Percentiles rank a stretch among this genome's conserved stretches.
phyloP scores from a whole-genome alignment of 2,888 invertebrate genomes.

The Troides oblongomaculatus region DNA sequence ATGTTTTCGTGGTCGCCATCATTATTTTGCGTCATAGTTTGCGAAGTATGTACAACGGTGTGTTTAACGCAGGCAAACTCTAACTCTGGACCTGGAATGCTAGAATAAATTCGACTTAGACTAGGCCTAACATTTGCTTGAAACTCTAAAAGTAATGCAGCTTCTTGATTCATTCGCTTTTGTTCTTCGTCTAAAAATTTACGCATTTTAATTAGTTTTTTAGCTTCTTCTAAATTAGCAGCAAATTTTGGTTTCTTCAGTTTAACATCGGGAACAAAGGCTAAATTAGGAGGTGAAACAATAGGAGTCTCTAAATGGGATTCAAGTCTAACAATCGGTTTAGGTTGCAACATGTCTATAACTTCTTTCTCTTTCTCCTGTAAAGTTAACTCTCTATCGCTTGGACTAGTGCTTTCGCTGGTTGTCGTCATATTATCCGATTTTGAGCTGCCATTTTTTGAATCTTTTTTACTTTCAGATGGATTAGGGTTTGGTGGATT shows the following conservation, averaged over 20 bases:
- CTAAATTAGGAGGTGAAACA: constrained; percentile 57
- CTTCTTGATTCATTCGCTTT: constrained; percentile 75
- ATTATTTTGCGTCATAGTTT: constrained; percentile 34
- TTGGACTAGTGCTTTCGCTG: constrained; percentile 74
- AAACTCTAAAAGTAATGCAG: constrained; percentile 70
- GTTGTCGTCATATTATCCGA: constrained; percentile 70
- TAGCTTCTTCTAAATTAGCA: constrained; percentile 84
- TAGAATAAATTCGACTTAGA: constrained; percentile 73
- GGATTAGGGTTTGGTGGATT: constrained; percentile 59
- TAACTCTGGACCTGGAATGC: constrained; percentile 71
- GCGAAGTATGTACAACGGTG: constrained; percentile 33
- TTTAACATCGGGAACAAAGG: constrained; percentile 72
- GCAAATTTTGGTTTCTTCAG: constrained; percentile 85
- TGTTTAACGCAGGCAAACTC: constrained; percentile 69
- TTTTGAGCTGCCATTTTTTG: constrained; percentile 67
- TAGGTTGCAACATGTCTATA: constrained; percentile 41
- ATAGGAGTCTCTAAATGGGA: constrained; percentile 64
- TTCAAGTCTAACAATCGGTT: constrained; percentile 62
- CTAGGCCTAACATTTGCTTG: constrained; percentile 74
- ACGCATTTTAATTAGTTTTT: constrained; percentile 83
- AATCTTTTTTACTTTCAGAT: constrained; percentile 60
- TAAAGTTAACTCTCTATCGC: constrained; percentile 65
- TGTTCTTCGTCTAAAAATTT: constrained; percentile 83
- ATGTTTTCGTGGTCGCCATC: constrained; percentile 30
- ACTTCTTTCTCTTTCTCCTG: constrained; percentile 43